Evolutionary conservation across 2,113 vertebrate genomes (phyloP), one percentile per base, ranked within the genome.

Genomic region (Eudyptes chrysolophus): DNA sequence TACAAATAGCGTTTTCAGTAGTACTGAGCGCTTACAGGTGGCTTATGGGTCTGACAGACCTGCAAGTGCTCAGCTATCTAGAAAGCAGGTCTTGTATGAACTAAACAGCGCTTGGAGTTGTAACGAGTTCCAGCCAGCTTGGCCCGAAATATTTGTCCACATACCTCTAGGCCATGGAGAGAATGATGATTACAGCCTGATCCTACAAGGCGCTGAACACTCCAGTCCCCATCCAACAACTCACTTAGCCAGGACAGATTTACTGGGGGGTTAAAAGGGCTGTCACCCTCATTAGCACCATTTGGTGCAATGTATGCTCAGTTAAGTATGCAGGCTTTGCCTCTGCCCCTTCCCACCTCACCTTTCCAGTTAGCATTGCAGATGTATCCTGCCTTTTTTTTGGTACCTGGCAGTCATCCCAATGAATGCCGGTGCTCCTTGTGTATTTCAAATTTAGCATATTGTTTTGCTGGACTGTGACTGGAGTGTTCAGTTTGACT

Each of bases 401-500:
- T 76, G 82, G 27, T 61, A 64, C 7, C 10, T 85, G 57, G 20
- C 74, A 72, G 52, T 36, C 27, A 52, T 82, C 52, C 34, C 38
- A 38, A 12, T 54, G 32, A 70, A 51, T n/a, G 7, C 40, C 42
- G 42, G 20, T 44, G 46, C 22, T 89, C 27, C 42, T 36, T 55
- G 11, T 34, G 29, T 92, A 20, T 80, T 93, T 93, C 51, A 66
- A 6, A 83, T 85, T 54, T 51, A 90, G 58, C 24, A 7, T 4
- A 1, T 76, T 76, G 27, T 20, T 90, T 88, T 92, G 75, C 81
- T 94, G 91, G 91, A 74, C 78, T 83, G 58, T 68, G 84, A 61
- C 87, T 95, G 90, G 94, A 92, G 80, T 66, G 78, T 85, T 95
- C 81, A 38, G 11, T 76, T 89, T 82, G 46, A 61, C 71, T 83